Base-by-base conservation (phyloP, 1,140 invertebrate species). In the Homarus americanus region DNA sequence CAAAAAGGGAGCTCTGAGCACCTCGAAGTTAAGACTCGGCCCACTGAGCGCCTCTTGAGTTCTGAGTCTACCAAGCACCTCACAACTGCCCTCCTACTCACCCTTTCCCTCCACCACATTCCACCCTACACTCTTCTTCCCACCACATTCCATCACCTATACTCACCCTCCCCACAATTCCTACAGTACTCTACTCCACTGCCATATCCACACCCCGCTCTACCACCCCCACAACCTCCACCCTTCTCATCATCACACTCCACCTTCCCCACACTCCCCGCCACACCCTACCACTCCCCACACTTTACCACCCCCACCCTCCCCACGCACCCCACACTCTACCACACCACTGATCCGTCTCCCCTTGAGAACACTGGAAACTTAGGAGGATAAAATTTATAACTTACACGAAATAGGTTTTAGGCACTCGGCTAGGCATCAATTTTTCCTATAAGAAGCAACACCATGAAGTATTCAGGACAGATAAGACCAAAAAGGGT, bases 371-470 rank as follows among this genome's bases (percentile, higher is more conserved):
- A 78, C 53, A 87, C 49, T 76, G 85, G 76, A 87, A 87, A 87
- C 85, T 87, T 87, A 79, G 40, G 85, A 63, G 49, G 76, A 80
- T 79, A 87, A 87, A 87, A 87, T 79, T 79, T 87, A 87, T 87
- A 87, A 87, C 75, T 87, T 87, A 87, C 85, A 87, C 58, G 85
- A 41, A 79, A 87, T 87, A 44, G 85, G 85, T 87, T 87, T 87
- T 87, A 87, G 85, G 76, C 85, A 78, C 53, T 41, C 49, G 76
- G 63, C 85, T 87, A 87, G 75, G 73, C 75, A 87, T 87, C 85
- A 78, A 40, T 87, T 87, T 87, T 87, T 87, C 73, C 85, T 78
- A 76, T 79, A 79, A 87, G 85, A 28, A 80, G 73, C 76, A 87
- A 87, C 85, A 87, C 4, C 85, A 78, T 80, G 80, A 87, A 87